Conservation (phyloP, 2,113 vertebrate genomes). For the Columba janthina region DNA sequence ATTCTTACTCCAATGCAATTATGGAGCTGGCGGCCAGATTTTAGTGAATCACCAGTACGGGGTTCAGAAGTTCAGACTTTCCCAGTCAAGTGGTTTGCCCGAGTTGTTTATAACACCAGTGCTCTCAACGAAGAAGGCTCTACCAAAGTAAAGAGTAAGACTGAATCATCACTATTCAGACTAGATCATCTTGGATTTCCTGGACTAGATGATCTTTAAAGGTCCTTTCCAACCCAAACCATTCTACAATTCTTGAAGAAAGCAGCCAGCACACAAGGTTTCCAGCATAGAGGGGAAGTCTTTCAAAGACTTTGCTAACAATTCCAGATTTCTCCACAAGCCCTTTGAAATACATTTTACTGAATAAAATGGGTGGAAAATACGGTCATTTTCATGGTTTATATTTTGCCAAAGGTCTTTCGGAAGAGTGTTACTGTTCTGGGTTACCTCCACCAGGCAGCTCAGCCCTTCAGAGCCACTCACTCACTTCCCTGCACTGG, state of each 20-base stretch:
- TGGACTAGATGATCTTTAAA: neutral
- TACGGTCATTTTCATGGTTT: neutral
- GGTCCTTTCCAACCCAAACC: neutral
- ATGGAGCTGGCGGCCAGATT: neutral
- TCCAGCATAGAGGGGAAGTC: neutral
- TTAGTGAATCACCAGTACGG: neutral
- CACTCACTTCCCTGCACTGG: fast-evolving
- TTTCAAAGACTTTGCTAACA: neutral
- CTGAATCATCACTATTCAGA: neutral
- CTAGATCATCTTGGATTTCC: neutral
- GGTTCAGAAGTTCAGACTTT: neutral
- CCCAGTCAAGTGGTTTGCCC: neutral
- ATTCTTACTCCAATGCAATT: neutral
- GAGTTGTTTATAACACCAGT: neutral
- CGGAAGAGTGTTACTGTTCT: neutral
- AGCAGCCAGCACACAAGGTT: neutral
- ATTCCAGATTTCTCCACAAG: neutral
- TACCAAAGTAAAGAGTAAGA: neutral
- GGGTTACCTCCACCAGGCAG: neutral
- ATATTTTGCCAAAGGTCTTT: neutral
- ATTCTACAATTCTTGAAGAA: neutral
- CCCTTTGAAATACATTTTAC: neutral
- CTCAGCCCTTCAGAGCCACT: neutral
- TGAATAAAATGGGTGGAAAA: neutral
- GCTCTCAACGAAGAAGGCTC: neutral